Evolutionary conservation across 2,113 vertebrate genomes (phyloP), one percentile per base, ranked within the genome.

Genomic region (Lethenteron reissneri): DNA sequence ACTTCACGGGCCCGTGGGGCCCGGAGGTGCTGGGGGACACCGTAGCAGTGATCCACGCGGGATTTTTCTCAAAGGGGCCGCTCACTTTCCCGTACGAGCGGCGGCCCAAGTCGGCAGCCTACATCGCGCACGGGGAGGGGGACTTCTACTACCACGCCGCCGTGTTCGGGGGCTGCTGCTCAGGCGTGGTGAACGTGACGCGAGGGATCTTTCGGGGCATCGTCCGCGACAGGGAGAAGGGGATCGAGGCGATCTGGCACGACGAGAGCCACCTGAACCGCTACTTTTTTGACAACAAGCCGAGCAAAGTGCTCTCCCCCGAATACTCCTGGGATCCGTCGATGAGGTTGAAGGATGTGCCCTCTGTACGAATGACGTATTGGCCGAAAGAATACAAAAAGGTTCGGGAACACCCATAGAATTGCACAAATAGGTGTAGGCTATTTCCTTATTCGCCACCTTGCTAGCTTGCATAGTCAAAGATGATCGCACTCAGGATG

Each of bases 221-320:
- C 75, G 71, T 72, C 76, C 73, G 70, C 78, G 85, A 86, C 76
- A 82, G 80, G 57, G 2, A 12, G 62, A 80, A 79, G 1, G 74
- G 79, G 1, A 72, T 87, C 69, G 84, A 86, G 79, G 86, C 83
- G 2, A 71, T 75, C 70, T 87, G 86, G 85, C 85, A 86, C 1
- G 84, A 87, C 2, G 83, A 87, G 76, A 87, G 85, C 72, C 84
- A 87, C 71, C 81, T 87, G 56, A 86, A 84, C 76, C 85, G 81
- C 73, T 85, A 81, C 75, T 75, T 85, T 57, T 82, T 79, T 81
- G 70, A 81, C 9, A 73, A 81, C 71, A 84, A 85, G 70, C 85
- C 85, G 9, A 77, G 79, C 73, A 83, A 80, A 74, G 68, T 87
- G 71, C 81, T 87, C 13, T 86, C 86, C 2, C 85, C 86, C 0